Conservation (phyloP, 1,140 invertebrate genomes). For the Leptopilina clavipes region DNA sequence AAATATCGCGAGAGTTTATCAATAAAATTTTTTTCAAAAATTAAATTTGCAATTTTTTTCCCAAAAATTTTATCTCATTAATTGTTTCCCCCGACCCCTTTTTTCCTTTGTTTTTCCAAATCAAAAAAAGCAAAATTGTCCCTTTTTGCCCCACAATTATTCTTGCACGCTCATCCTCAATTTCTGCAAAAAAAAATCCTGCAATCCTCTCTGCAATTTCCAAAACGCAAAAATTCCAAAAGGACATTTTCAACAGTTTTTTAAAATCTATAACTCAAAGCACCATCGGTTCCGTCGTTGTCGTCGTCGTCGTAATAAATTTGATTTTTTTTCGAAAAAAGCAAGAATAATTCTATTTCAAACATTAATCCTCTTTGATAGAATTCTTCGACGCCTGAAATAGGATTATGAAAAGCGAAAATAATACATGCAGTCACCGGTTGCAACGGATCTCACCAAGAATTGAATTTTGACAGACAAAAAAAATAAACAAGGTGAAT, state of each 20-base stretch:
- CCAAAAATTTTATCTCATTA: too few species aligned
- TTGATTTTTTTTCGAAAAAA: neutral
- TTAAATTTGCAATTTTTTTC: too few species aligned
- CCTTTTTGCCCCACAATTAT: too few species aligned
- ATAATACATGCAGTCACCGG: neutral
- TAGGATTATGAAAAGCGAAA: neutral
- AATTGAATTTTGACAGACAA: neutral
- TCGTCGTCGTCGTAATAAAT: neutral
- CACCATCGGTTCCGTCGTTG: conserved; percentile 22
- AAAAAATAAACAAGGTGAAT: neutral
- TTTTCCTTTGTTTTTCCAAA: too few species aligned
- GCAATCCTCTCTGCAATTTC: neutral
- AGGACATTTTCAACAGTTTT: conserved; percentile 12
- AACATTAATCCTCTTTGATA: neutral
- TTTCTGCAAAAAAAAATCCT: neutral
- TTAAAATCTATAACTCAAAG: conserved; percentile 9
- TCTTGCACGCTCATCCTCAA: neutral
- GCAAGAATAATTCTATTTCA: neutral
- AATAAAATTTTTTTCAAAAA: too few species aligned
- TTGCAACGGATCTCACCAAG: conserved; percentile 3
- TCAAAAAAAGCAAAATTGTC: too few species aligned
- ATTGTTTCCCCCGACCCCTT: too few species aligned
- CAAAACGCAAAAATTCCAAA: neutral
- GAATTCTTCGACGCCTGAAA: neutral
- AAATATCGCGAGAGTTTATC: too few species aligned